Conservation (phyloP, 2,888 invertebrate genomes). For the Metacarcinus magister region DNA sequence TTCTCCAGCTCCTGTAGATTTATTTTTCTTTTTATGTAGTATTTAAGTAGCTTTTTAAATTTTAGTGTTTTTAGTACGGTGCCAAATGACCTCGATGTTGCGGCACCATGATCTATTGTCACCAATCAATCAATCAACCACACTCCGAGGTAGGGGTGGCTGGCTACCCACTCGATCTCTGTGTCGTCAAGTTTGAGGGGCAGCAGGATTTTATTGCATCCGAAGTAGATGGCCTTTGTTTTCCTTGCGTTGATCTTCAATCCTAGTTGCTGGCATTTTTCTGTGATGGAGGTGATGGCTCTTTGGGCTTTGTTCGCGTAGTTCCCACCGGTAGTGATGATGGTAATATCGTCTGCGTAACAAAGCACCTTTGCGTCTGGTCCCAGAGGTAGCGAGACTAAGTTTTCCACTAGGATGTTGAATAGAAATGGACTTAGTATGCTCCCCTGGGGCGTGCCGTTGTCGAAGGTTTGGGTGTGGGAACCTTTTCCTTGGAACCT, state of each 20-base stretch:
- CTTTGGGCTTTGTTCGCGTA: background rate
- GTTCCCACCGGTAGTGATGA: background rate
- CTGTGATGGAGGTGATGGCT: background rate
- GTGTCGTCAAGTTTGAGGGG: background rate
- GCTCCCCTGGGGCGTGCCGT: background rate
- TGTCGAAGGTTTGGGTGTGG: background rate
- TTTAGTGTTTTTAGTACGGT: too few relatives aligned
- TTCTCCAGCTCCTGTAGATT: too few relatives aligned
- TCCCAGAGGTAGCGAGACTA: background rate
- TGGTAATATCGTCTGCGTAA: background rate
- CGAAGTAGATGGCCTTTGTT: background rate
- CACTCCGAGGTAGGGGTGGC: background rate
- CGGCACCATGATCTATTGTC: too few relatives aligned
- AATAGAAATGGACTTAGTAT: background rate
- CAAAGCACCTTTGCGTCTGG: background rate
- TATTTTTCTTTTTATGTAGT: too few relatives aligned
- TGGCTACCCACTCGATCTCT: background rate
- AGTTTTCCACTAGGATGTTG: background rate
- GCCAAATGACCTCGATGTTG: too few relatives aligned
- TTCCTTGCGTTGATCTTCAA: background rate
- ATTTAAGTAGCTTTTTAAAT: too few relatives aligned
- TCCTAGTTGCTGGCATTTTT: background rate
- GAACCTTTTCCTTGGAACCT: background rate
- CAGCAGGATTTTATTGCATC: too few relatives aligned
- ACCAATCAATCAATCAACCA: too few relatives aligned